Evolutionary conservation across 1,140 invertebrate species (phyloP), one percentile per base, ranked within the genome.

Genomic region (Theocolax elegans): DNA sequence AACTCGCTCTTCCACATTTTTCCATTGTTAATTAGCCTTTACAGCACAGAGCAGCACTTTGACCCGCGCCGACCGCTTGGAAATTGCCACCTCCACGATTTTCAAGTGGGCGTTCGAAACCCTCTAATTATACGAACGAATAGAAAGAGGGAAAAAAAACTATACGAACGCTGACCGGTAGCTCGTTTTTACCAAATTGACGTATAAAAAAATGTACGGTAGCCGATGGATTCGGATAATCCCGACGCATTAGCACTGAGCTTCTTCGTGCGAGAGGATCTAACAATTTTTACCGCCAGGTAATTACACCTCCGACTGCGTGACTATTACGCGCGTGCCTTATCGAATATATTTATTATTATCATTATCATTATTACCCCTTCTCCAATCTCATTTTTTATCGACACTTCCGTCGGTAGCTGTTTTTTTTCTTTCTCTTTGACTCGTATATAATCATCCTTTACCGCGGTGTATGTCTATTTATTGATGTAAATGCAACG

Each of bases 141-240:
- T 8, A 46, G n/a, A 46, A 46, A 46, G 19, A 46, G n/a, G n/a
- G 19, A 46, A 46, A 46, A 46, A 46, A 46, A 46, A 8, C n/a
- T n/a, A n/a, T n/a, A n/a, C n/a, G 35, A 23, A 46, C 38, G 31
- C 19, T 38, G 15, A 27, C 6, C 67, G 38, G 58, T 44, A 69
- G 58, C 67, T 23, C 38, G 53, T 29, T 58, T 46, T 67, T 59
- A 40, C 25, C 49, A 15, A 10, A 9, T 15, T 7, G 4, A 17
- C 15, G 42, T 9, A 27, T n/a, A 23, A 15, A 15, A 44, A 4
- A 25, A 31, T 44, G 6, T 15, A 44, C 67, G 51, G 67, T 70
- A 68, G 63, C 67, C 72, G 62, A 56, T 53, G 64, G 67, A 70
- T 70, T 44, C 4, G 63, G 49, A 70, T 70, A 63, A 70, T 54